Conservation (phyloP, 1,140 invertebrate species). For the Doryteuthis pealeii region DNA sequence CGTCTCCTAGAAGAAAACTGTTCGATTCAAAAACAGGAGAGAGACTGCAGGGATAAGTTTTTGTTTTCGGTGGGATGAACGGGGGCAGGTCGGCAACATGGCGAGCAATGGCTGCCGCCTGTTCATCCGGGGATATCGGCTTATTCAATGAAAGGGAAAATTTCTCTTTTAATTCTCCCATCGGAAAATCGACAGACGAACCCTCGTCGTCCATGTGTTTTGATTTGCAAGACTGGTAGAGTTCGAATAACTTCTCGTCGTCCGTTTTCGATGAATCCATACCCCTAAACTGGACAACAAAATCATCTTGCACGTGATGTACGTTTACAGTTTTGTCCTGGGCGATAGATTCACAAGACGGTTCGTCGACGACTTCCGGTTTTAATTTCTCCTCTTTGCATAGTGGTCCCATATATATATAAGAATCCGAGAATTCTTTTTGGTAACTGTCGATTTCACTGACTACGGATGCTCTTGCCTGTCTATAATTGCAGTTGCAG, state of each 20-base stretch:
- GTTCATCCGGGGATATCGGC: conserved; percentile 35
- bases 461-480: conserved; percentile 20
- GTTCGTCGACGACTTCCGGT: too few species aligned
- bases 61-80: conserved; percentile 51
- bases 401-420: conserved; percentile 29
- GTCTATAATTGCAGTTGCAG: conserved; percentile 3
- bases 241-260: conserved; percentile 54
- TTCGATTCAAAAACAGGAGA: conserved; percentile 47
- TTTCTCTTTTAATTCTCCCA: conserved; percentile 17
- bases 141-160: conserved; percentile 22
- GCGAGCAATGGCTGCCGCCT: conserved; percentile 45
- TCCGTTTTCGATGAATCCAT: conserved; percentile 44
- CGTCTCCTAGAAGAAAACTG: background rate
- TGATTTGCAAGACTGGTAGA: conserved; percentile 29
- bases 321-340: conserved; percentile 27
- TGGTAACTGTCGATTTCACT: conserved; percentile 15
- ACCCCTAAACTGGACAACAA: conserved; percentile 17
- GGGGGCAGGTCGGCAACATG: conserved; percentile 45
- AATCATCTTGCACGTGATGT: conserved; percentile 37
- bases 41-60: conserved; percentile 36
- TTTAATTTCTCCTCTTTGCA: conserved; percentile 7
- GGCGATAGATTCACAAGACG: conserved; percentile 8
- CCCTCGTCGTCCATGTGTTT: conserved; percentile 16
- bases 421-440: conserved; percentile 26
- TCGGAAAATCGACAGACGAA: conserved; percentile 13